phyloP scores from a whole-genome alignment of 2,888 invertebrate species.

The Drosophila paranaensis region DNA sequence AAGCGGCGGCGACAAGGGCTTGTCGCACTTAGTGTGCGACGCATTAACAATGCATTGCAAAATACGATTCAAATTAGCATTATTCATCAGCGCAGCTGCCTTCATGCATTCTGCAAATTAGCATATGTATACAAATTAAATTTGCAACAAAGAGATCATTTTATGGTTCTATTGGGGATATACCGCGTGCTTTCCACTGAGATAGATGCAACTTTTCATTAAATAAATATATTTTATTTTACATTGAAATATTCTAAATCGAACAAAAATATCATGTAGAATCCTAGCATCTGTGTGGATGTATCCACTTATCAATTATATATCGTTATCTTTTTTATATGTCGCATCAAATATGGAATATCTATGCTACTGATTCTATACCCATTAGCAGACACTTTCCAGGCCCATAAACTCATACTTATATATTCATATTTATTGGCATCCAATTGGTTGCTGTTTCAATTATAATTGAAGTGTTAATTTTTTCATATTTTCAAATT shows the following conservation, averaged over 20 bases:
- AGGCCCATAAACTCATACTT: not conserved
- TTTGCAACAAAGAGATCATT: not conserved
- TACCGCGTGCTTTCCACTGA: not conserved
- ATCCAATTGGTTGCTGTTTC: slow-evolving; percentile 11
- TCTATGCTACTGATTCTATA: too few species aligned
- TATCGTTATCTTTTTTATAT: too few species aligned
- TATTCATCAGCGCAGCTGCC: not conserved
- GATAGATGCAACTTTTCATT: too few species aligned
- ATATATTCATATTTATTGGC: not conserved
- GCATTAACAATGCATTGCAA: slow-evolving; percentile 19
- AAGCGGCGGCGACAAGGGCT: not conserved
- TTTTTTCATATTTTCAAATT: slow-evolving; percentile 23
- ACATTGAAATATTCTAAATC: not conserved
- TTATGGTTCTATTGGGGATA: not conserved
- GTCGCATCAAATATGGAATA: too few species aligned
- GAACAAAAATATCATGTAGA: not conserved
- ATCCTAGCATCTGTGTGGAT: too few species aligned
- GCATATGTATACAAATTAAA: slow-evolving; percentile 12
- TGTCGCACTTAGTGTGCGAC: not conserved
- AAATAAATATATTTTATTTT: not conserved
- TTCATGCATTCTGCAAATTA: slow-evolving; percentile 15
- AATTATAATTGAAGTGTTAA: slow-evolving; percentile 20
- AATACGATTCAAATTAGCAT: slow-evolving; percentile 22
- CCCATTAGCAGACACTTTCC: not conserved
- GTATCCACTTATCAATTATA: too few species aligned